Percentiles rank a stretch among this genome's conserved stretches.
These are phyloP conservation scores for Glaucidium brasilianum DNA, from an alignment of 2,113 vertebrate species.

Conservation along the genomic window DNA sequence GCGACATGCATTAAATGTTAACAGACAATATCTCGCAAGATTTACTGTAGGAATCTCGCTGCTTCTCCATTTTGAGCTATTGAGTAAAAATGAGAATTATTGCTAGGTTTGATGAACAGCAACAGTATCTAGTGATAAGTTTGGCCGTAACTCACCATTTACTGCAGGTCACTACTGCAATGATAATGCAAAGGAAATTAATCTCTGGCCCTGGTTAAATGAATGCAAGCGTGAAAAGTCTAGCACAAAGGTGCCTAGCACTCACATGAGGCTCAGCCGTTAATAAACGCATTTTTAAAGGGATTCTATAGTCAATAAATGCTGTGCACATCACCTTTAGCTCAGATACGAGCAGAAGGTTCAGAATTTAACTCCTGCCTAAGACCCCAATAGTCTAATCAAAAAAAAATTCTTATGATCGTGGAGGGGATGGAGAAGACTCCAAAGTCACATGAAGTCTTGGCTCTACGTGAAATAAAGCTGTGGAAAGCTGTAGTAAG, in stretches of 20 bases:
- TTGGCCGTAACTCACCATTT: slow-evolving; percentile 63
- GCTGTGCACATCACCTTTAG: neutral
- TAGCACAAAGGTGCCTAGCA: neutral
- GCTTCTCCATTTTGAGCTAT: neutral
- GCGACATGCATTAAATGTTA: slow-evolving; percentile 39
- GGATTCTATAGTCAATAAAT: neutral
- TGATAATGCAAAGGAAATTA: slow-evolving; percentile 66
- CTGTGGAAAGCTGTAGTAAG: neutral
- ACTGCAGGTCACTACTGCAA: slow-evolving; percentile 49
- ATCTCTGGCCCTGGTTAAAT: slow-evolving; percentile 62
- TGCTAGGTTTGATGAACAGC: slow-evolving; percentile 49
- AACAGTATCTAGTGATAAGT: slow-evolving; percentile 54
- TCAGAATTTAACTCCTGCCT: neutral
- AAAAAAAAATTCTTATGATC: fast-evolving
- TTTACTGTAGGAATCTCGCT: slow-evolving; percentile 45
- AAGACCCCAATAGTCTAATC: neutral
- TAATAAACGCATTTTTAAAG: neutral
- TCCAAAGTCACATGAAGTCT: too few species aligned
- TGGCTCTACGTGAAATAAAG: neutral
- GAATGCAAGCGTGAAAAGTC: neutral
- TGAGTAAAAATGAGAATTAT: slow-evolving; percentile 48
- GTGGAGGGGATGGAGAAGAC: neutral
- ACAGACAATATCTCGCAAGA: slow-evolving; percentile 38
- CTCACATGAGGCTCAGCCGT: neutral
- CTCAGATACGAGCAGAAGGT: neutral